A percentile compares a stretch with the other conserved stretches of the same genome.
phyloP scores from a whole-genome alignment of 2,888 invertebrate genomes.

The Anthoptus insignis region DNA sequence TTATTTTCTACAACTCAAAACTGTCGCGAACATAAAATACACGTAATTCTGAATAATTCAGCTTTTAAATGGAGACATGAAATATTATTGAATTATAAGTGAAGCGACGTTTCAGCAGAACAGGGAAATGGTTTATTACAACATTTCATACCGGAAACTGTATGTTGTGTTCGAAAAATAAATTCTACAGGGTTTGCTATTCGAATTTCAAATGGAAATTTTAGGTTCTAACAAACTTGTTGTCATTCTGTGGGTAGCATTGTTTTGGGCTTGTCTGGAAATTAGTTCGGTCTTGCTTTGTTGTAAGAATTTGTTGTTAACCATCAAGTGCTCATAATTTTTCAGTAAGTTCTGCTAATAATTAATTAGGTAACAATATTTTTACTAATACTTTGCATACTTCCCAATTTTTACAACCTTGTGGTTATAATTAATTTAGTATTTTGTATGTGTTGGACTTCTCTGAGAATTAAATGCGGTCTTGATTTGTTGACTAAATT shows the following conservation, averaged over 20 bases:
- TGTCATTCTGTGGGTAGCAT: neutral
- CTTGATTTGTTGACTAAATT: too few relatives aligned
- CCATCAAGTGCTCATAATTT: too few relatives aligned
- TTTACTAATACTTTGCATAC: too few relatives aligned
- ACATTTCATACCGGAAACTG: slow-evolving; percentile 14
- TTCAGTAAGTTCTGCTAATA: too few relatives aligned
- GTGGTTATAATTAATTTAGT: too few relatives aligned
- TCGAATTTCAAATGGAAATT: slow-evolving; percentile 14
- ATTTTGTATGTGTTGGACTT: too few relatives aligned
- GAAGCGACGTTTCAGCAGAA: neutral
- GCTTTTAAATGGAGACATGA: slow-evolving; percentile 1
- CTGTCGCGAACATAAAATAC: neutral
- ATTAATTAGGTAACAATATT: too few relatives aligned
- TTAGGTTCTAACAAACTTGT: neutral
- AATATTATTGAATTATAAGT: slow-evolving; percentile 17
- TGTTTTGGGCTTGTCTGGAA: neutral
- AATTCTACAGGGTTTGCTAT: slow-evolving; percentile 10
- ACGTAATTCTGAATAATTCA: slow-evolving; percentile 10
- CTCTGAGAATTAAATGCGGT: too few relatives aligned
- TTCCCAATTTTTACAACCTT: too few relatives aligned
- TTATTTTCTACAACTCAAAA: neutral
- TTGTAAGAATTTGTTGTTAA: neutral
- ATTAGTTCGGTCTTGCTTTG: neutral
- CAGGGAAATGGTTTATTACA: slow-evolving; percentile 13
- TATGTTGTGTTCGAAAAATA: slow-evolving; percentile 16